Conservation (phyloP, 2,888 invertebrate species). For the Cetonia aurata region DNA sequence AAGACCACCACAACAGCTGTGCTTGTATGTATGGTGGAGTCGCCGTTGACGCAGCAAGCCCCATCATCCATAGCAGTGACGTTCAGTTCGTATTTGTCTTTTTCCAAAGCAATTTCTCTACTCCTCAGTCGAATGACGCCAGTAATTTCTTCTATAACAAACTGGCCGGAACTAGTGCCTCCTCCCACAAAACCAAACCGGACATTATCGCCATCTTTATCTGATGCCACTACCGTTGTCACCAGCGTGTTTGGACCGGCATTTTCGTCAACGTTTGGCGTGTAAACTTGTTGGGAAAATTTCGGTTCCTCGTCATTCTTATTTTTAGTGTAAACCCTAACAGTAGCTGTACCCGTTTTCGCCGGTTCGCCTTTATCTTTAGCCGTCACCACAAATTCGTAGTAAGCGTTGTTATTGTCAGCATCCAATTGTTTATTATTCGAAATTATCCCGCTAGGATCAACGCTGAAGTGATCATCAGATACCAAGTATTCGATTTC, state of each 20-base stretch:
- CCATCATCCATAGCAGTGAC: constrained; percentile 99
- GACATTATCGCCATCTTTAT: constrained; percentile 97
- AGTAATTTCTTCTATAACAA: constrained; percentile 95
- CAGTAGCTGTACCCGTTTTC: constrained; percentile 93
- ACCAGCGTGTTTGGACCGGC: constrained; percentile 95
- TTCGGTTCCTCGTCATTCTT: constrained; percentile 98
- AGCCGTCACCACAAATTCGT: constrained; percentile 94
- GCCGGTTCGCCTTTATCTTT: constrained; percentile 95
- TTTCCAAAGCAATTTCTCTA: constrained; percentile 87
- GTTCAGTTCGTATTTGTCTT: constrained; percentile 95
- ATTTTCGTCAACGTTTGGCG: constrained; percentile 96
- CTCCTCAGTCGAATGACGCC: constrained; percentile 92
- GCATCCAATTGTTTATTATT: constrained; percentile 95
- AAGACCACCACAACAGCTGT: constrained; percentile 96
- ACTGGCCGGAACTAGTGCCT: constrained; percentile 90
- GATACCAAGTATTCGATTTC: constrained; percentile 93
- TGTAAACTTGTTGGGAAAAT: constrained; percentile 96
- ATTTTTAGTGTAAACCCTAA: constrained; percentile 96
- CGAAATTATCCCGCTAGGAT: constrained; percentile 91
- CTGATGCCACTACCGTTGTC: constrained; percentile 96
- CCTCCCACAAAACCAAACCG: constrained; percentile 93
- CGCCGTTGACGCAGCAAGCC: constrained; percentile 93
- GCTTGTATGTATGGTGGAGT: constrained; percentile 89
- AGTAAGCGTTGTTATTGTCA: constrained; percentile 96
- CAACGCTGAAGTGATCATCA: constrained; percentile 95